Conservation (phyloP, 2,113 vertebrate species). For the Phoenicopterus ruber region DNA sequence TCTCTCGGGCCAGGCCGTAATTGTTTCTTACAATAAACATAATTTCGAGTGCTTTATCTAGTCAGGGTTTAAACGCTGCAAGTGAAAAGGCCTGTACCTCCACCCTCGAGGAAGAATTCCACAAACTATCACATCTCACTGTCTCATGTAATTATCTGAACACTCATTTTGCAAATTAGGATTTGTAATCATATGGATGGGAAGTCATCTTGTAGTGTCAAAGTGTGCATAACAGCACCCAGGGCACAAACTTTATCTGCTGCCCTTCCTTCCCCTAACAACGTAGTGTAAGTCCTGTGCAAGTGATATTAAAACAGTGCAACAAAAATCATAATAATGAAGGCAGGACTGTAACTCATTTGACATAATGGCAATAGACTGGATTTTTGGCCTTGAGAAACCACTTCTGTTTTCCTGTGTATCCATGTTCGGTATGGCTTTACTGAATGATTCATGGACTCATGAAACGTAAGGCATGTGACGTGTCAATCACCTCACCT, state of each 20-base stretch:
- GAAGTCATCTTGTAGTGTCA: neutral
- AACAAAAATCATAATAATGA: neutral
- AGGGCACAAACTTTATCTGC: neutral
- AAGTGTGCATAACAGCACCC: neutral
- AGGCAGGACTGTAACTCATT: neutral
- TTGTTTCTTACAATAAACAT: neutral
- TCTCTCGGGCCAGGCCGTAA: neutral
- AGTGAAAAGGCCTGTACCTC: neutral
- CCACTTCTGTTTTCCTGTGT: neutral
- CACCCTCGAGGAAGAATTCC: neutral
- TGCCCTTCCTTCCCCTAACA: neutral
- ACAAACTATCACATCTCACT: neutral
- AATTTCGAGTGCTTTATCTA: neutral
- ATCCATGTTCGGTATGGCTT: neutral
- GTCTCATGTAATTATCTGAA: conserved; percentile 1
- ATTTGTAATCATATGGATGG: neutral
- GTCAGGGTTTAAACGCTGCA: neutral
- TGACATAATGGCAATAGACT: neutral
- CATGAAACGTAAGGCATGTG: neutral
- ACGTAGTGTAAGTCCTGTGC: neutral
- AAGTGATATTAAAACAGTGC: neutral
- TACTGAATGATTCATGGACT: neutral
- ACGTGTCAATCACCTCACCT: neutral
- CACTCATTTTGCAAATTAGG: conserved; percentile 15
- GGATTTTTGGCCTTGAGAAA: neutral